These are phyloP conservation scores for Pristionchus pacificus DNA, from an alignment of 1,140 invertebrate species.

Conservation along the genomic window DNA sequence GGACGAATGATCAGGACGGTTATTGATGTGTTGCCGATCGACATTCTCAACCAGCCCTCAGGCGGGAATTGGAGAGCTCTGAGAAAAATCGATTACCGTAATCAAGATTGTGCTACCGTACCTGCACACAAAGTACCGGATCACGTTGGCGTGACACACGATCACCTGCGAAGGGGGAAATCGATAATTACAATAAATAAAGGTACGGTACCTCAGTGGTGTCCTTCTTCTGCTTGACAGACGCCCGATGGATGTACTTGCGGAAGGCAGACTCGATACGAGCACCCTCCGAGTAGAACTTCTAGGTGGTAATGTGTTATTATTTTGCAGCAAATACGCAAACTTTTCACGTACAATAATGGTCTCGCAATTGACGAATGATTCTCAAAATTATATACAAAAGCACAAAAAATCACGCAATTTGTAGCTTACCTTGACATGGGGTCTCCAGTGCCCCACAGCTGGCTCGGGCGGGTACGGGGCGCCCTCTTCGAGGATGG, in stretches of 20 bases:
- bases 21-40: constrained; percentile 85
- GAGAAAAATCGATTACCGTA: constrained; percentile 51
- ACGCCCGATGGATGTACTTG: constrained; percentile 85
- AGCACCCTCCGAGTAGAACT: constrained; percentile 89
- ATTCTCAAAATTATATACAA: background rate
- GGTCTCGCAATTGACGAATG: background rate
- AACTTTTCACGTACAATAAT: background rate
- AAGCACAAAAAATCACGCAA: background rate
- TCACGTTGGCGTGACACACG: constrained; percentile 97
- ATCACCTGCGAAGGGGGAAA: constrained; percentile 77
- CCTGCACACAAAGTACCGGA: constrained; percentile 93
- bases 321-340: background rate
- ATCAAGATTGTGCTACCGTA: constrained; percentile 56
- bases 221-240: constrained; percentile 74
- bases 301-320: constrained; percentile 60
- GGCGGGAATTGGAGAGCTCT: constrained; percentile 93
- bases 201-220: constrained; percentile 71
- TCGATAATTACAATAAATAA: background rate
- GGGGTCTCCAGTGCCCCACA: constrained; percentile 77
- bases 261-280: constrained; percentile 93
- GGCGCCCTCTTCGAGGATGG: constrained; percentile 81
- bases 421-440: constrained; percentile 66
- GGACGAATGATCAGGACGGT: constrained; percentile 82
- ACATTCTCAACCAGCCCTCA: constrained; percentile 89
- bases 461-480: constrained; percentile 84